Evolutionary conservation across 2,113 vertebrate genomes (phyloP).

Genomic region (Bostrychus sinensis): DNA sequence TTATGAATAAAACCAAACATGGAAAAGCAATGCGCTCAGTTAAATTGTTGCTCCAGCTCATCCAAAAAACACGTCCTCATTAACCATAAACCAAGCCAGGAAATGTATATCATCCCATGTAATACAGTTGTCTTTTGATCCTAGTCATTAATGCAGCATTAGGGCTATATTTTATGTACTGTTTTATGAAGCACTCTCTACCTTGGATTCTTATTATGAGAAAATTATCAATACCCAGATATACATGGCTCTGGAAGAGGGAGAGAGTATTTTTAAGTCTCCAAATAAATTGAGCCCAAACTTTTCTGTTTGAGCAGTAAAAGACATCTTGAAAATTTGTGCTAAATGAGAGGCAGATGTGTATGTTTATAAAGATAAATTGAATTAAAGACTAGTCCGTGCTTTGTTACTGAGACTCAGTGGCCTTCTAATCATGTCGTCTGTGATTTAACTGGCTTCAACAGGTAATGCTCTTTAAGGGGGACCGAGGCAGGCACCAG

Average conservation of each 20-base stretch:
- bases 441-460: conserved; percentile 81
- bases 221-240: conserved; percentile 72
- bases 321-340: conserved; percentile 77
- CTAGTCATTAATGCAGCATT: conserved; percentile 68
- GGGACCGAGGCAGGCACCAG: conserved; percentile 76
- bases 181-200: conserved; percentile 71
- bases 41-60: conserved; percentile 35
- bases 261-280: conserved; percentile 63
- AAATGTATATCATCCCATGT: conserved; percentile 60
- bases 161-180: conserved; percentile 70
- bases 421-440: conserved; percentile 75
- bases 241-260: conserved; percentile 47
- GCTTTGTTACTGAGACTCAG: conserved; percentile 71
- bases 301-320: conserved; percentile 70
- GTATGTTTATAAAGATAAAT: conserved; percentile 81
- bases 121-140: conserved; percentile 73
- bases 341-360: conserved; percentile 79
- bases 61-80: conserved; percentile 58
- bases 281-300: conserved; percentile 73
- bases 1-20: conserved; percentile 21
- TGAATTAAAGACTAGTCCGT: conserved; percentile 74
- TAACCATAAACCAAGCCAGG: conserved; percentile 51
- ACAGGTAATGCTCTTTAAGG: conserved; percentile 81
- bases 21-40: conserved; percentile 38
- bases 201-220: conserved; percentile 61